Conservation (phyloP, 2,888 invertebrate species). For the Clunio marinus region DNA sequence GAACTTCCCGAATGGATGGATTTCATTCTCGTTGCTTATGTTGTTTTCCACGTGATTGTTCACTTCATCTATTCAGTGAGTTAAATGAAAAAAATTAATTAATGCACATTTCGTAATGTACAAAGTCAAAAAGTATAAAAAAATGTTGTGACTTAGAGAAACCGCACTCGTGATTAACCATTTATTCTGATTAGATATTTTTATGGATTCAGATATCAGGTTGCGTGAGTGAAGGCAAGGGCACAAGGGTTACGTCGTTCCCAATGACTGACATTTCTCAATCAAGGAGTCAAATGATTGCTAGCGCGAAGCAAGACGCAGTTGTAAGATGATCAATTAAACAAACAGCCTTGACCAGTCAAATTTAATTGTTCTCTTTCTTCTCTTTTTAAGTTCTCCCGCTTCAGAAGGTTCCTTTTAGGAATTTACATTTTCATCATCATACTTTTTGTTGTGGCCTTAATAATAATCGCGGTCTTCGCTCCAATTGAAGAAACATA, state of each 20-base stretch:
- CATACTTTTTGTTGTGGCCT: conserved; percentile 62
- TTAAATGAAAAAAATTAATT: no score
- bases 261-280: conserved; percentile 78
- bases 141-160: background rate
- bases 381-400: conserved; percentile 63
- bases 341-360: background rate
- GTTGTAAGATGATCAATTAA: conserved; percentile 57
- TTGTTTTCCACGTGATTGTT: conserved; percentile 81
- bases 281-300: conserved; percentile 60
- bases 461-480: conserved; percentile 69
- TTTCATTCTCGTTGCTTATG: conserved; percentile 83
- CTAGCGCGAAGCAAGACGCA: conserved; percentile 67
- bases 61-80: conserved; percentile 83
- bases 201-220: conserved; percentile 64
- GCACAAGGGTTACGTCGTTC: conserved; percentile 70
- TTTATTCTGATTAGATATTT: conserved; percentile 45
- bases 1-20: conserved; percentile 77
- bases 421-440: conserved; percentile 73
- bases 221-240: conserved; percentile 70
- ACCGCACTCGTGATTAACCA: background rate
- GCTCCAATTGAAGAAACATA: conserved; percentile 69
- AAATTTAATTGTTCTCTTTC: conserved; percentile 33
- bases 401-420: conserved; percentile 70
- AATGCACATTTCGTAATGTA: background rate
- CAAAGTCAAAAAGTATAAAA: background rate